Conservation (phyloP, 2,113 vertebrate species). For the Oncorhynchus tshawytscha region DNA sequence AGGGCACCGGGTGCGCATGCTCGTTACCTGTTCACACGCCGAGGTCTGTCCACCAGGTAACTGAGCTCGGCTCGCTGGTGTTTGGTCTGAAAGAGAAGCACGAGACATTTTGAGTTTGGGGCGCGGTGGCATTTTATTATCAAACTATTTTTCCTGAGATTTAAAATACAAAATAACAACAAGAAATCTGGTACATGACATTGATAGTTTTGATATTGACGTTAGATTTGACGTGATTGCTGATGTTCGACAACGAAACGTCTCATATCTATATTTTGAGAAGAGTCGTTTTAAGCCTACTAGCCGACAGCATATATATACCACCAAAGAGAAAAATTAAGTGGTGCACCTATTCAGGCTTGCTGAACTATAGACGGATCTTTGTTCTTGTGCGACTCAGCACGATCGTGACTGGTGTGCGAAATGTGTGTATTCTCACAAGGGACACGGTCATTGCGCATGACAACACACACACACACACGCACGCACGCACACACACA, state of each 20-base stretch:
- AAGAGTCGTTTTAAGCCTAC: background rate
- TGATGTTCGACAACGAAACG: background rate
- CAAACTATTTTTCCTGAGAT: background rate
- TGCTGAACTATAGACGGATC: slow-evolving; percentile 45
- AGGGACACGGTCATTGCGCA: slow-evolving; percentile 22
- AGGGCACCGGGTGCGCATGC: background rate
- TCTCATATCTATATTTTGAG: background rate
- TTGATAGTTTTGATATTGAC: background rate
- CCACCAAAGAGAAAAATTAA: slow-evolving; percentile 36
- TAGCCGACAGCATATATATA: slow-evolving; percentile 1
- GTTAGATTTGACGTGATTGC: background rate
- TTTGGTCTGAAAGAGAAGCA: slow-evolving; percentile 85
- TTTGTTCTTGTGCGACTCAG: slow-evolving; percentile 58
- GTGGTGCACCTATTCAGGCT: slow-evolving; percentile 40
- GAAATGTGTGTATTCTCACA: slow-evolving; percentile 62
- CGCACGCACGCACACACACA: slow-evolving; percentile 6
- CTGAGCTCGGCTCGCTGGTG: slow-evolving; percentile 96
- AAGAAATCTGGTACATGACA: background rate
- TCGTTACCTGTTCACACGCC: slow-evolving; percentile 96
- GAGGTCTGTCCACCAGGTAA: slow-evolving; percentile 96
- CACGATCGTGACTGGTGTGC: slow-evolving; percentile 61
- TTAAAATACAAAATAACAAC: background rate
- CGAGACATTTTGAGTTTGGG: background rate
- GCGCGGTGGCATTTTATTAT: background rate
- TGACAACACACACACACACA: background rate